Evolutionary conservation across 2,113 vertebrate species (phyloP).

Genomic region (Nothocercus julius): DNA sequence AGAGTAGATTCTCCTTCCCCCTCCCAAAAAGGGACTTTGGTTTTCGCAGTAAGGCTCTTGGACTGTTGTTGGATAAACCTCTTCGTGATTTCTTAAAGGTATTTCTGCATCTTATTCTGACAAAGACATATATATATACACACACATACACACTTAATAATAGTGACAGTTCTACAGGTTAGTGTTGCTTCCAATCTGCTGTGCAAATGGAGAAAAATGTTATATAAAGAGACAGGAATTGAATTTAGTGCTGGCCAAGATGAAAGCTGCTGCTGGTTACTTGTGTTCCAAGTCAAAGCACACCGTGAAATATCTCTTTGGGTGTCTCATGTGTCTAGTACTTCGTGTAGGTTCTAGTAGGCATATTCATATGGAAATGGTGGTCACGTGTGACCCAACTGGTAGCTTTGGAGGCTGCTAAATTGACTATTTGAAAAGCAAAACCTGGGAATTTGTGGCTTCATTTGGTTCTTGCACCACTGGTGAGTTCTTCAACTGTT

Average conservation of each 20-base stretch:
- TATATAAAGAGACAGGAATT: background rate
- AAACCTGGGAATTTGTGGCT: background rate
- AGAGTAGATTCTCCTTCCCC: background rate
- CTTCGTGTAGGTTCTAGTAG: background rate
- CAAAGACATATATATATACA: too few relatives aligned
- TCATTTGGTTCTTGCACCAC: background rate
- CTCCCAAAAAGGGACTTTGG: background rate
- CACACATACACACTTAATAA: background rate
- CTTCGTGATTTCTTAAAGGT: background rate
- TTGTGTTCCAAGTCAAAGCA: background rate
- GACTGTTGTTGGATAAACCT: background rate
- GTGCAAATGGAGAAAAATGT: background rate
- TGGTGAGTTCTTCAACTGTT: background rate
- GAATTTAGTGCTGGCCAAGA: background rate
- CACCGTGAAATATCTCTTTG: background rate
- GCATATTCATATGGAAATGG: background rate
- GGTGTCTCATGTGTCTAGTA: background rate
- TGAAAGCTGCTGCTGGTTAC: background rate
- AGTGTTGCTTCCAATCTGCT: background rate
- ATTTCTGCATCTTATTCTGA: too few relatives aligned
- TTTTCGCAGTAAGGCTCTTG: background rate
- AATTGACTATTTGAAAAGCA: background rate
- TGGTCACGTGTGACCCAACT: rapidly evolving
- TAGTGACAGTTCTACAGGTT: background rate
- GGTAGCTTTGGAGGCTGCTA: background rate